Base-by-base conservation (phyloP, 2,888 invertebrate species). In the Auanema sp. region DNA sequence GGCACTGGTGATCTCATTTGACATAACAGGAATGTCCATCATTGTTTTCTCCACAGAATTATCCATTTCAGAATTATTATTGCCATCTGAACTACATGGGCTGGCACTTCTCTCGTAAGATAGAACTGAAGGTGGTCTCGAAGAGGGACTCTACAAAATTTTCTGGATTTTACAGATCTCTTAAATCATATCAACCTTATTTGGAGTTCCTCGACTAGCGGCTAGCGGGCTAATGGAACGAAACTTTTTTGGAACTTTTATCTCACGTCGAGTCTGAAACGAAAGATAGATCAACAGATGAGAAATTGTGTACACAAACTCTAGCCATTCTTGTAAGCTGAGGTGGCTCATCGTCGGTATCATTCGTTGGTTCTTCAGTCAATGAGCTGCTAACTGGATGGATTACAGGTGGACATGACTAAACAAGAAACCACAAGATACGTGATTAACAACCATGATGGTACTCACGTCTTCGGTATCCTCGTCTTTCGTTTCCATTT, bases 311-410 rank as follows among this genome's bases (percentile, higher is more conserved):
- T 43, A 43, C 47, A 47, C 23, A 2, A 58, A 50, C 51, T 52
- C 41, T n/a, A 16, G n/a, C 24, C 59, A 60, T 60, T 41, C 59
- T 41, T 10, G 43, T 41, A 42, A 60, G 23, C 5, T 14, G 23
- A 1, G 59, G 59, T 2, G 52, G 51, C 14, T 52, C 24, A 12
- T 60, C 59, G 11, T 58, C 49, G 10, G 49, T 51, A 5, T 47
- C 58, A n/a, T 42, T 12, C 0, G 23, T 47, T n/a, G 14, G 33
- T 8, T 23, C 23, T 16, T n/a, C 43, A 1, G 57, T 16, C 18
- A 51, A 49, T 14, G 40, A n/a, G 4, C 14, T 16, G 18, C 51
- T 51, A 11, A 58, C 51, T 1, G 58, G 58, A 3, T 44, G 42
- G 21, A 57, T 43, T 12, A 24, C 50, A 16, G 57, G 57, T 4